Conservation (phyloP, 2,797 vertebrate genomes). For the Pantherophis vulpinus region DNA sequence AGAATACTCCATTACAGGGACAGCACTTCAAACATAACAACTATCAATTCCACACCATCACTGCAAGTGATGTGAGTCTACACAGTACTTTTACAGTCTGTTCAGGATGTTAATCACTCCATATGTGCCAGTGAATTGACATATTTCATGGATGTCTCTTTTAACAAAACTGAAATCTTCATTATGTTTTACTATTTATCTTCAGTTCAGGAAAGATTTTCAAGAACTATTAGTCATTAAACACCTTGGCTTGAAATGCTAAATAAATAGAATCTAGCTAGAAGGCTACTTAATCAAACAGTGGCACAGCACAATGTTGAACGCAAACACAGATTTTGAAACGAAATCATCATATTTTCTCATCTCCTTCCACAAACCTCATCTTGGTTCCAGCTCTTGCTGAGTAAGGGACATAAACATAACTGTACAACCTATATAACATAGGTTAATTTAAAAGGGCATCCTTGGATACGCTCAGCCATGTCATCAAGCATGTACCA, state of each 20-base stretch:
- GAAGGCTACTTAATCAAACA: neutral
- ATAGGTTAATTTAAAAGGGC: neutral
- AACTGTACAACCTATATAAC: neutral
- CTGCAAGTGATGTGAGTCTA: slow-evolving; percentile 17
- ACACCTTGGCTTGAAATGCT: neutral
- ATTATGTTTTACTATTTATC: neutral
- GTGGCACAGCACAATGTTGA: neutral
- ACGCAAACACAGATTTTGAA: neutral
- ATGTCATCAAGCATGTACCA: neutral
- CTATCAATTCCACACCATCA: slow-evolving; percentile 20
- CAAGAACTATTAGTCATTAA: neutral
- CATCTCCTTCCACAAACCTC: neutral
- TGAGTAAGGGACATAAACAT: neutral
- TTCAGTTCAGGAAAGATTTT: neutral
- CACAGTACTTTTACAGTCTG: neutral
- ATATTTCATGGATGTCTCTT: neutral
- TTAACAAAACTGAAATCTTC: neutral
- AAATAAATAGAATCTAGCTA: neutral
- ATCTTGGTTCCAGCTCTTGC: neutral
- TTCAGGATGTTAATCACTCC: neutral
- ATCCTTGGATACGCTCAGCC: neutral
- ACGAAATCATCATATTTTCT: neutral
- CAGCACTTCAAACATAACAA: slow-evolving; percentile 27
- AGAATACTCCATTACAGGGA: slow-evolving; percentile 20
- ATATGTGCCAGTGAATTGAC: neutral